Conservation (phyloP, 2,797 vertebrate genomes). For the Parambassis ranga region DNA sequence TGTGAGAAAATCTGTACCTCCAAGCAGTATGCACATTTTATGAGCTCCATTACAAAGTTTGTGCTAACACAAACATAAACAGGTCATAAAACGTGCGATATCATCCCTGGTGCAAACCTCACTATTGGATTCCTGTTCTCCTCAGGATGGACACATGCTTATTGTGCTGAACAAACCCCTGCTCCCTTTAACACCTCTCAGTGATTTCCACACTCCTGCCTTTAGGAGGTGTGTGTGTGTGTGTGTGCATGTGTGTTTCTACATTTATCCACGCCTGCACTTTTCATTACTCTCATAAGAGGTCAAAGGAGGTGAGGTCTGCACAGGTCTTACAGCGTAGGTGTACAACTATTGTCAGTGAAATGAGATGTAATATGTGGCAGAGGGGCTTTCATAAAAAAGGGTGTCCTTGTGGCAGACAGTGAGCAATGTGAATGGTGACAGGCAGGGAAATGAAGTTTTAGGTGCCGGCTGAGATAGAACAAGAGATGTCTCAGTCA, state of each 20-base stretch:
- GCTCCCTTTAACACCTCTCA: slow-evolving; percentile 36
- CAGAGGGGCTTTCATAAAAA: slow-evolving; percentile 53
- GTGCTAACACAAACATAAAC: slow-evolving; percentile 74
- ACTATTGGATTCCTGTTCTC: slow-evolving; percentile 64
- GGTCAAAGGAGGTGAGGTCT: slow-evolving; percentile 37
- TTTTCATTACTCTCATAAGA: slow-evolving; percentile 60
- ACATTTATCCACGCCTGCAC: slow-evolving; percentile 36
- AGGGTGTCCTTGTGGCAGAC: slow-evolving; percentile 36
- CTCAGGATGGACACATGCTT: slow-evolving; percentile 62
- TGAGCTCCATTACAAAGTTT: slow-evolving; percentile 77
- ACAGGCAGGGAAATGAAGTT: slow-evolving; percentile 72
- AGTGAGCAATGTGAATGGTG: slow-evolving; percentile 19
- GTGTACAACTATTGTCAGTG: slow-evolving; percentile 20
- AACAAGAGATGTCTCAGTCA: slow-evolving; percentile 71
- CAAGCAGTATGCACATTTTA: slow-evolving; percentile 72
- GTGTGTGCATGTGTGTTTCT: neutral
- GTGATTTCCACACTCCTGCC: slow-evolving; percentile 4
- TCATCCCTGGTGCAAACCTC: slow-evolving; percentile 67
- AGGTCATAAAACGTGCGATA: slow-evolving; percentile 68
- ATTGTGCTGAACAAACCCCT: slow-evolving; percentile 56
- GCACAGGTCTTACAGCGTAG: neutral
- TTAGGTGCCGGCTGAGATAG: slow-evolving; percentile 53
- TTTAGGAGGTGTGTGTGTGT: slow-evolving; percentile 18
- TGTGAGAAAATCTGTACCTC: slow-evolving; percentile 64
- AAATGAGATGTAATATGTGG: slow-evolving; percentile 62